These are phyloP conservation scores for Telmatochromis sp. DNA, from an alignment of 2,113 vertebrate genomes.

Conservation along the genomic window DNA sequence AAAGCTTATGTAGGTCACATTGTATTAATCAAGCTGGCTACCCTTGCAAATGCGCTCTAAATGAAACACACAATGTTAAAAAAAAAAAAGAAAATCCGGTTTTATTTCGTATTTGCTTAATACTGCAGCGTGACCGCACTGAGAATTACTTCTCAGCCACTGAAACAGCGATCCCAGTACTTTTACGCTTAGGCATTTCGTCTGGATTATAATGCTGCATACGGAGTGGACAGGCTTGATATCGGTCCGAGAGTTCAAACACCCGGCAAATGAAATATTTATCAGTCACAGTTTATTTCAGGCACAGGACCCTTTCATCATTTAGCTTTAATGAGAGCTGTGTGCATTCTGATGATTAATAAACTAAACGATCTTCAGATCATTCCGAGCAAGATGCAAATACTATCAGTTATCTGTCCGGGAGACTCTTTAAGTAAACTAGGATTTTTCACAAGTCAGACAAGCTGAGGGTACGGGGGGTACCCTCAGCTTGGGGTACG, in stretches of 20 bases:
- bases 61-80: conserved; percentile 58
- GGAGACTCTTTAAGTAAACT: conserved; percentile 12
- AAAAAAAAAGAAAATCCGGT: conserved; percentile 20
- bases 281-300: conserved; percentile 27
- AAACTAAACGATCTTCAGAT: conserved; percentile 9
- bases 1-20: conserved; percentile 66
- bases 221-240: conserved; percentile 11
- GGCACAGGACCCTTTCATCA: conserved; percentile 12
- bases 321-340: conserved; percentile 20
- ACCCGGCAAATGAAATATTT: conserved; percentile 15
- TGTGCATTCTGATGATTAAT: conserved; percentile 32
- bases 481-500: not conserved
- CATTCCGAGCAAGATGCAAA: conserved; percentile 1
- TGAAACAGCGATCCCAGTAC: not conserved
- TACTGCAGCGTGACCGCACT: conserved; percentile 2
- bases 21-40: conserved; percentile 51
- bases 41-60: conserved; percentile 48
- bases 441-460: conserved; percentile 1
- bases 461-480: not conserved
- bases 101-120: conserved; percentile 38
- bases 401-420: conserved; percentile 16
- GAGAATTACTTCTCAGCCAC: not conserved
- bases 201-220: conserved; percentile 7
- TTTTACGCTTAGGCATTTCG: not conserved
- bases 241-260: conserved; percentile 25